phyloP scores from a whole-genome alignment of 2,113 vertebrate species.

The Craseonycteris thonglongyai region DNA sequence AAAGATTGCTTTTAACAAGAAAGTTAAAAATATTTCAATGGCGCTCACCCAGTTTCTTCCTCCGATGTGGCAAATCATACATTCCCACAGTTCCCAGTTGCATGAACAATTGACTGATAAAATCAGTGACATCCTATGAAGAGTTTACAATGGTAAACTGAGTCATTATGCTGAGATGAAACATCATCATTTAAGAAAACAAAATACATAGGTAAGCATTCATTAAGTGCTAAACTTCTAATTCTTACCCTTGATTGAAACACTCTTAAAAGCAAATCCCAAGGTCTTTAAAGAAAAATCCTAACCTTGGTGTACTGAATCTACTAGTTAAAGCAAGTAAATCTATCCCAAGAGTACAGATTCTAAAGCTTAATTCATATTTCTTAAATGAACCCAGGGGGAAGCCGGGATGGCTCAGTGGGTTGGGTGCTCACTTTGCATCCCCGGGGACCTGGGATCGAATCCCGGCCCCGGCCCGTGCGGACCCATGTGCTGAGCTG shows the following conservation, averaged over 20 bases:
- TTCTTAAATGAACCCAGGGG: too few species aligned
- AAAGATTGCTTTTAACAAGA: background rate
- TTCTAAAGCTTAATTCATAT: background rate
- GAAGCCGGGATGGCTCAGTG: too few species aligned
- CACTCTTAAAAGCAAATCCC: background rate
- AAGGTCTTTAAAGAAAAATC: background rate
- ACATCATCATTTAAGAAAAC: constrained; percentile 4
- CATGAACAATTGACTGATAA: constrained; percentile 68
- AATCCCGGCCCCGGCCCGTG: too few species aligned
- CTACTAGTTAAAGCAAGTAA: background rate
- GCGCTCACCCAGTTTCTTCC: constrained; percentile 52
- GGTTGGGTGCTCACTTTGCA: too few species aligned
- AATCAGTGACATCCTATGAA: constrained; percentile 50
- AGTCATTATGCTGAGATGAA: constrained; percentile 37
- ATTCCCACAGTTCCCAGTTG: constrained; percentile 51
- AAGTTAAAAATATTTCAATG: constrained; percentile 15
- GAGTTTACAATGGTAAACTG: constrained; percentile 51
- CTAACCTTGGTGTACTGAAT: background rate
- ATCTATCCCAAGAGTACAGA: background rate
- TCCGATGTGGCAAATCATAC: constrained; percentile 56
- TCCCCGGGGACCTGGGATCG: too few species aligned
- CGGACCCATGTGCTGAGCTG: too few species aligned
- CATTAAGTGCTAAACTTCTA: background rate
- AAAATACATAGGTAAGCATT: background rate
- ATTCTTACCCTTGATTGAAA: background rate